A percentile compares a stretch with the other conserved stretches of the same genome.
Evolutionary conservation across 1,140 invertebrate species (phyloP).

Genomic region (Eulimnadia texana): DNA sequence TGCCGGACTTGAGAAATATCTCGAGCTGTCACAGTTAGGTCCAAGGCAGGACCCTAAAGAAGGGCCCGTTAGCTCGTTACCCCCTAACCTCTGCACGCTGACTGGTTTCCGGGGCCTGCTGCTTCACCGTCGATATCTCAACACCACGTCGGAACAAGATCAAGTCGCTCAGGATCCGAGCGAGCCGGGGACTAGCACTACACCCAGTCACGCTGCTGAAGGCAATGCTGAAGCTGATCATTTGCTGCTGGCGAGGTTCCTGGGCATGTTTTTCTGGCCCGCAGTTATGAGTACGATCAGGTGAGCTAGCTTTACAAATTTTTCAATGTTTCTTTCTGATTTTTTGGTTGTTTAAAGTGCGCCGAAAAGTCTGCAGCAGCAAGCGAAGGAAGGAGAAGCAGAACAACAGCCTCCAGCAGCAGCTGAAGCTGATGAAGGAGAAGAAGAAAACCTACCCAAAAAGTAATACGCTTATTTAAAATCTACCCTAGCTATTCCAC

Average conservation of each 20-base stretch:
- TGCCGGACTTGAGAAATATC: not conserved
- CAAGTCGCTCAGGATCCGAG: too few relatives aligned
- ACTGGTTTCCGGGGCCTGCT: slow-evolving; percentile 5
- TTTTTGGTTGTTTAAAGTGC: not conserved
- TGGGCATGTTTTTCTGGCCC: slow-evolving; percentile 11
- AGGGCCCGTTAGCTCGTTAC: not conserved
- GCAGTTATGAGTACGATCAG: slow-evolving; percentile 3
- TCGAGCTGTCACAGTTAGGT: not conserved
- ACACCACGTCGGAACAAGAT: not conserved
- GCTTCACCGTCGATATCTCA: slow-evolving; percentile 8
- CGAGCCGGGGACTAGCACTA: not conserved
- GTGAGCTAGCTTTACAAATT: not conserved
- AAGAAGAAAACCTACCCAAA: not conserved
- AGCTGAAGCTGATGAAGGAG: not conserved
- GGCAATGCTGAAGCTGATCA: slow-evolving; percentile 2
- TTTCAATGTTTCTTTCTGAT: not conserved
- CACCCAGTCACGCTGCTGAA: not conserved
- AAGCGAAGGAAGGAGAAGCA: not conserved
- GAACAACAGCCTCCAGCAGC: not conserved
- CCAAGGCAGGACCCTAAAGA: not conserved
- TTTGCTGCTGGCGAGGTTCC: slow-evolving; percentile 4
- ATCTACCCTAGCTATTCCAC: not conserved
- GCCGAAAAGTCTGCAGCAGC: not conserved
- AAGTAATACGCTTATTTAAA: not conserved
- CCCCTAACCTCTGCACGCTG: slow-evolving; percentile 1